Conservation (phyloP, 2,888 invertebrate genomes). For the Lymantria dispar region DNA sequence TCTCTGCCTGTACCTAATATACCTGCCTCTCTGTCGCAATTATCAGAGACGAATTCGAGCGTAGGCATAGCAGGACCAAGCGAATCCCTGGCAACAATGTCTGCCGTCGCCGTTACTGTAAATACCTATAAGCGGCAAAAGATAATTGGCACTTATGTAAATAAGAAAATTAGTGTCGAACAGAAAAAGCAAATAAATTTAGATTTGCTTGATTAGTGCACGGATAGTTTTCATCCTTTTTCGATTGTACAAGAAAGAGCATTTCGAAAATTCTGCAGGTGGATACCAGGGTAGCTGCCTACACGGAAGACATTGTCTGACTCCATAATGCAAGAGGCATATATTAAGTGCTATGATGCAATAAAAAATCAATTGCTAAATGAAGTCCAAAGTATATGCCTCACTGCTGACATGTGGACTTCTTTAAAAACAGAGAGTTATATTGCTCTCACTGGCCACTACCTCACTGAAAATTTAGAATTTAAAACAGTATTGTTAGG, state of each 20-base stretch:
- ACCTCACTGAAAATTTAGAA: constrained; percentile 23
- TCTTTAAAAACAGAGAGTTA: constrained; percentile 22
- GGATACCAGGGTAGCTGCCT: constrained; percentile 3
- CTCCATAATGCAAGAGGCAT: background rate
- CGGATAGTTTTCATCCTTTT: background rate
- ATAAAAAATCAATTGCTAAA: background rate
- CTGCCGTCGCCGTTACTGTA: too few species aligned
- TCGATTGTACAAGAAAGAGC: background rate
- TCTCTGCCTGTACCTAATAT: too few species aligned
- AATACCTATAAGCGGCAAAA: too few species aligned
- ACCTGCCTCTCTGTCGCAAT: too few species aligned
- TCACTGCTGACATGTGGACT: constrained; percentile 23
- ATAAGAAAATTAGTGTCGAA: background rate
- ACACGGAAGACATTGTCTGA: too few species aligned
- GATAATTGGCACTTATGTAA: background rate
- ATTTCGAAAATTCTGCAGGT: constrained; percentile 3
- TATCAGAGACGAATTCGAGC: too few species aligned
- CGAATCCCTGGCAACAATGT: too few species aligned
- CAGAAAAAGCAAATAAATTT: background rate
- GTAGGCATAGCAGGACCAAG: too few species aligned
- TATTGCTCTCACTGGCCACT: constrained; percentile 11
- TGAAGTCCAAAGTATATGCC: constrained; percentile 6
- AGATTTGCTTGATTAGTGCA: background rate
- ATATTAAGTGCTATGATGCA: background rate
- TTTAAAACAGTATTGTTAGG: constrained; percentile 29